Evolutionary conservation across 2,888 invertebrate species (phyloP), one percentile per base, ranked within the genome.

Genomic region (Hypsopygia costalis): DNA sequence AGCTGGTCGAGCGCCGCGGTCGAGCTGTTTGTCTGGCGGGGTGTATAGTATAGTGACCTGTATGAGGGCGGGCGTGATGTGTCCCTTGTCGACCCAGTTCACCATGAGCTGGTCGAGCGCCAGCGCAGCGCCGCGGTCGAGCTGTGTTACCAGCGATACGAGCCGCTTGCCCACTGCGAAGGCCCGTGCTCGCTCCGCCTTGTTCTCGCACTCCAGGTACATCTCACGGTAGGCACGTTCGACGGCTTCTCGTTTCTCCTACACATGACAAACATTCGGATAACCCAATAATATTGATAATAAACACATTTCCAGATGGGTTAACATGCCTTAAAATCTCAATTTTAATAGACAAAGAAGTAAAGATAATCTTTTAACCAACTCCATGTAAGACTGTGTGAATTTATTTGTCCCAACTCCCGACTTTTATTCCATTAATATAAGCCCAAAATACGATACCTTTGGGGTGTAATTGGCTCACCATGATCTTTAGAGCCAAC

Each of bases 171-270:
- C 86, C 32, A 81, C 61, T 9, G 69, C 49, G 51, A 73, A 81
- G 0, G 82, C 80, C 0, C 86, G 77, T n/a, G 81, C 91, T 49
- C 85, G 77, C 58, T 90, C 89, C 28, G 72, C 81, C 41, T 77
- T 79, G 25, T 69, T 69, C 43, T 91, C 90, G 35, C 90, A 86
- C 32, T 87, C 81, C 9, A 94, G 71, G 70, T 94, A 95, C 65
- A 95, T 91, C 3, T 90, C 89, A 54, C 92, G 93, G 76, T 96
- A 96, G 0, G 96, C 95, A 22, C 91, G 90, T 16, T 94, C 93
- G 0, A 96, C 94, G 0, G 94, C 93, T 49, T 94, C 94, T 0
- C 91, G 89, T 53, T 91, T 92, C 50, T 89, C 94, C 81, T 89
- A 41, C 8, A 41, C 22, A 16, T 4, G 4, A 16, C 16, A 4